Conservation (phyloP, 2,797 vertebrate species). For the Simalia tracyae region DNA sequence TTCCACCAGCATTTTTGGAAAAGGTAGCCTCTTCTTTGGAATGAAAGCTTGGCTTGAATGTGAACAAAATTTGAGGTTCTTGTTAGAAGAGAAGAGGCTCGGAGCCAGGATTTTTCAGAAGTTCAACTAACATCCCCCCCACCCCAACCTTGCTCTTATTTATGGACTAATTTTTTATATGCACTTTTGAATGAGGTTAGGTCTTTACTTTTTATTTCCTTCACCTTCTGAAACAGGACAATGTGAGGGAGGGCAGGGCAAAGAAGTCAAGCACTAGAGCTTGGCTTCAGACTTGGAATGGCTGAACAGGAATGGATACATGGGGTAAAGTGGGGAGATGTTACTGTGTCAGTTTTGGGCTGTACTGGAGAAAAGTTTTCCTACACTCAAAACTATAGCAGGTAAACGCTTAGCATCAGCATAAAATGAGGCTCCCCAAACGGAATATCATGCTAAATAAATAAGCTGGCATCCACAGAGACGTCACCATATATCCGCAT, state of each 20-base stretch:
- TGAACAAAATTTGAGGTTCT: background rate
- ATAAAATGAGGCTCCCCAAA: background rate
- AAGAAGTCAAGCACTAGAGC: background rate
- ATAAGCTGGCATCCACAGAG: constrained; percentile 7
- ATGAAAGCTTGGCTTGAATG: constrained; percentile 71
- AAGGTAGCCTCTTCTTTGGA: constrained; percentile 84
- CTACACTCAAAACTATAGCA: background rate
- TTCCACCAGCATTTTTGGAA: constrained; percentile 25
- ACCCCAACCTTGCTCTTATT: background rate
- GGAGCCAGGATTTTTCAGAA: background rate
- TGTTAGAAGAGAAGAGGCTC: background rate
- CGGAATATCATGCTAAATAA: constrained; percentile 27
- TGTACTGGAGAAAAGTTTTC: background rate
- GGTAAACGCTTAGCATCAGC: background rate
- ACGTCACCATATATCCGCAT: background rate
- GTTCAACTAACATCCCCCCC: background rate
- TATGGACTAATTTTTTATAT: background rate
- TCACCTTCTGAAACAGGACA: background rate
- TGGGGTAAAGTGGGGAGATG: background rate
- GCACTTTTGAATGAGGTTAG: background rate
- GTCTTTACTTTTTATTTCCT: background rate
- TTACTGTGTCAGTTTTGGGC: background rate
- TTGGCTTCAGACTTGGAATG: constrained; percentile 26
- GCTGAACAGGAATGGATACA: constrained; percentile 20
- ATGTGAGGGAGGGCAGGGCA: background rate